Evolutionary conservation across 1,140 invertebrate genomes (phyloP), one percentile per base, ranked within the genome.

Genomic region (Drosophila setifemur): DNA sequence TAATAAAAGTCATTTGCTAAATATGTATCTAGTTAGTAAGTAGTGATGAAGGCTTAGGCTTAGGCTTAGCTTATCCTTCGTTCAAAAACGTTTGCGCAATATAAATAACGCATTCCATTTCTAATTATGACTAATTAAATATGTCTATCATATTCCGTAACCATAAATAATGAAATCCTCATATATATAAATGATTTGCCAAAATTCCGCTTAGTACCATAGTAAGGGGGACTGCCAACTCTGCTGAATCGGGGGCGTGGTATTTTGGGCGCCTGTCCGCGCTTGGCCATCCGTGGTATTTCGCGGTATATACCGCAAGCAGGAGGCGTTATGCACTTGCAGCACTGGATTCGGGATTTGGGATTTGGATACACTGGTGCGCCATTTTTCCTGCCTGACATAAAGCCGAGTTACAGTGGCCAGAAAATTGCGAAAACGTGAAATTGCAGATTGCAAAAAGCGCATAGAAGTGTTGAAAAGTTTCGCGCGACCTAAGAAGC

Each of bases 341-440:
- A 23, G 33, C 35, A 42, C 18, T 60, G 12, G 23, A 18, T n/a
- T n/a, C 6, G 14, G 44, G 44, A 47, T 47, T 29, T 50, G 19
- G 48, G 40, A 54, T 57, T 52, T 25, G 26, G 60, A 47, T 64
- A 66, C 61, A 64, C 58, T 72, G 43, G 72, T 85, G 69, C 81
- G 83, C 81, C 81, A 85, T 85, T 85, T 85, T 82, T 81, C 67
- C 71, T 82, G 69, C 40, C 75, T 69, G 57, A 47, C 50, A 66
- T 40, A 55, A 66, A 73, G 70, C 70, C 58, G 70, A 66, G 61
- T 75, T 79, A 86, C 79, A 86, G 81, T 86, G 78, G 64, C 82
- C 44, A 48, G 18, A 77, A 85, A 85, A 85, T 47, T 33, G 29
- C 35, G 19, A 83, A 85, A 85, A 57, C 42, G 29, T 35, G 25